Percentiles rank a stretch among this genome's conserved stretches.
Conservation (phyloP, 2,113 vertebrate genomes). For the Tupaia chinensis region DNA sequence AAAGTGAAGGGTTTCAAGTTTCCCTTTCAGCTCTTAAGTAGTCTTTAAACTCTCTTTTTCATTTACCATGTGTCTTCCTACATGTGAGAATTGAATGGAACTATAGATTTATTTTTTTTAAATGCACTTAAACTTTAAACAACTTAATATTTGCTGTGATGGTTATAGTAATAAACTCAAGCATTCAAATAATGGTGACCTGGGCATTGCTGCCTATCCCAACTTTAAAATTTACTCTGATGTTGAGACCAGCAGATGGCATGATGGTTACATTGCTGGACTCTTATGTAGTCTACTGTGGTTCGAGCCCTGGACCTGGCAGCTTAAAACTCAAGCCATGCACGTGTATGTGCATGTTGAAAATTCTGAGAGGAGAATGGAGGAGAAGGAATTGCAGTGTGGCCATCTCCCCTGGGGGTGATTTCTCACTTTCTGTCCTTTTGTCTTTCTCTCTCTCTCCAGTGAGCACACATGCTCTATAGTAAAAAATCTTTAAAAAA, state of each 20-base stretch:
- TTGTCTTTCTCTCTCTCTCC: too few relatives aligned
- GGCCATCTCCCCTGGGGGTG: too few relatives aligned
- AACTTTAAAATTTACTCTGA: not conserved
- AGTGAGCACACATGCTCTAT: too few relatives aligned
- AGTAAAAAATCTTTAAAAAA: too few relatives aligned
- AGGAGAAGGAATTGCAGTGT: too few relatives aligned
- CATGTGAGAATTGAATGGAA: not conserved
- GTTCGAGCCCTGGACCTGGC: too few relatives aligned
- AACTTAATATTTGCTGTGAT: not conserved
- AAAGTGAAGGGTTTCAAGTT: not conserved
- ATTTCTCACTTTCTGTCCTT: too few relatives aligned
- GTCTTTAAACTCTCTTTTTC: not conserved
- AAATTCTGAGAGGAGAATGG: too few relatives aligned
- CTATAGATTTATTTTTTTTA: not conserved
- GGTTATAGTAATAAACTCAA: not conserved
- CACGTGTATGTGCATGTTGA: too few relatives aligned
- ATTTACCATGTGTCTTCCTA: slow-evolving; percentile 18
- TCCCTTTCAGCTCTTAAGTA: not conserved
- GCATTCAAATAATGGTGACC: not conserved
- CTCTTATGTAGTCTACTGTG: too few relatives aligned
- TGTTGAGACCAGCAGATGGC: not conserved
- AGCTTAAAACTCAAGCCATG: too few relatives aligned
- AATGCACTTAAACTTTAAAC: slow-evolving; percentile 13
- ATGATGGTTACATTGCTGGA: too few relatives aligned
- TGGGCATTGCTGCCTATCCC: not conserved